Evolutionary conservation across 2,797 vertebrate species (phyloP), one percentile per base, ranked within the genome.

Genomic region (Pygocentrus nattereri): DNA sequence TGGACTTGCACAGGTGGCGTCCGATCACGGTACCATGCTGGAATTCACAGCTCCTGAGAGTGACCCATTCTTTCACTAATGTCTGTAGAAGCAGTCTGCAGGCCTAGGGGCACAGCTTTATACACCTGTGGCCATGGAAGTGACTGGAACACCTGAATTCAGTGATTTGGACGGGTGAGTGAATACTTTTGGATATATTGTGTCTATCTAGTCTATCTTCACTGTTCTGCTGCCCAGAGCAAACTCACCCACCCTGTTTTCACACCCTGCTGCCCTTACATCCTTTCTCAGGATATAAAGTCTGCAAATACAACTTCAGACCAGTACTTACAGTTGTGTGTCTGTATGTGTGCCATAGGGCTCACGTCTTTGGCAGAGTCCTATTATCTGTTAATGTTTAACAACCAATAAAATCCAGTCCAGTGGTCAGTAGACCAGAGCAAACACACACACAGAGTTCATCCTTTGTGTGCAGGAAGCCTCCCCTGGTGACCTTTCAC

Each of bases 371-470:
- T 49, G 62, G 30, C 19, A 19, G 23, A 41, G 16, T 76, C 8
- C 2, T 49, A 30, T 75, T 80, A 73, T 58, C 16, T 15, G 68
- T 84, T 89, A 84, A 83, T 87, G 70, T 80, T 82, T 83, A 86
- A 79, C 65, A 49, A 47, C 44, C 70, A 65, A 54, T 84, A 81
- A 82, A 83, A 81, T 49, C 69, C 25, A 38, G 70, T 65, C 18
- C 54, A 54, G 64, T 13, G 47, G 25, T 23, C 25, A 65, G 30
- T 27, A 50, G 72, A 34, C 64, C 44, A 81, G 23, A 70, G 69
- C 44, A 83, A 81, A 81, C 74, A 71, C 15, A 34, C 52, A 72
- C 27, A 64, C 23, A 68, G 38, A 38, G 18, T 25, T 25, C 52
- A 27, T 15, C 13, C 62, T 19, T 49, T 18, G 21, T 68, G 59